These are phyloP conservation scores for Dioctria linearis DNA, from an alignment of 2,888 invertebrate genomes.

Conservation along the genomic window DNA sequence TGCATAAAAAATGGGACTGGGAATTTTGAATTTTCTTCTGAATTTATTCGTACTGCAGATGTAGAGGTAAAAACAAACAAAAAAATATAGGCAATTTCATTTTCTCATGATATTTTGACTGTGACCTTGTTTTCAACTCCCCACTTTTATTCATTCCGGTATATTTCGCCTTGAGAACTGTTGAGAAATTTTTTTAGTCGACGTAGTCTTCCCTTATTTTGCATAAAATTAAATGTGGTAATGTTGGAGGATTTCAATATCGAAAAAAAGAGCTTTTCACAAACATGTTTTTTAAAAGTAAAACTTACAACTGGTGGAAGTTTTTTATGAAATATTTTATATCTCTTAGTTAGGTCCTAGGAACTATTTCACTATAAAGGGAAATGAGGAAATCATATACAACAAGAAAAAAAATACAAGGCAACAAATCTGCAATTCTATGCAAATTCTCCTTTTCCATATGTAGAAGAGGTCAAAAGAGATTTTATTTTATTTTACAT, in stretches of 20 bases:
- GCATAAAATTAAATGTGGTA: neutral
- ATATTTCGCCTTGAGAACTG: neutral
- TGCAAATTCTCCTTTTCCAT: neutral
- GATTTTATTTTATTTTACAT: neutral
- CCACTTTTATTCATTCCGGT: neutral
- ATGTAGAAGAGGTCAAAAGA: neutral
- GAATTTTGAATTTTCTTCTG: neutral
- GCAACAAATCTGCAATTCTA: neutral
- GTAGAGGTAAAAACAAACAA: neutral
- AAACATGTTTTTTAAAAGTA: neutral
- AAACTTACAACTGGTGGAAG: neutral
- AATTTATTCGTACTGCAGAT: neutral
- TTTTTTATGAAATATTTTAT: neutral
- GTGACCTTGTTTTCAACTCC: neutral
- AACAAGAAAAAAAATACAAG: too few relatives aligned
- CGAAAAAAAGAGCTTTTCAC: neutral
- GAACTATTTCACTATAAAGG: neutral
- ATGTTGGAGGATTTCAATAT: neutral
- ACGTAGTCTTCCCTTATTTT: neutral
- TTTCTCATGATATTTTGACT: neutral
- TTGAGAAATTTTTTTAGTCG: neutral
- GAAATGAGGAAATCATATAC: too few relatives aligned
- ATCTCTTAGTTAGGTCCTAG: neutral
- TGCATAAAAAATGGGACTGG: neutral
- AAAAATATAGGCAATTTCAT: neutral